Percentiles rank a stretch among this genome's conserved stretches.
Conservation (phyloP, 2,113 vertebrate genomes). For the Strix aluco region DNA sequence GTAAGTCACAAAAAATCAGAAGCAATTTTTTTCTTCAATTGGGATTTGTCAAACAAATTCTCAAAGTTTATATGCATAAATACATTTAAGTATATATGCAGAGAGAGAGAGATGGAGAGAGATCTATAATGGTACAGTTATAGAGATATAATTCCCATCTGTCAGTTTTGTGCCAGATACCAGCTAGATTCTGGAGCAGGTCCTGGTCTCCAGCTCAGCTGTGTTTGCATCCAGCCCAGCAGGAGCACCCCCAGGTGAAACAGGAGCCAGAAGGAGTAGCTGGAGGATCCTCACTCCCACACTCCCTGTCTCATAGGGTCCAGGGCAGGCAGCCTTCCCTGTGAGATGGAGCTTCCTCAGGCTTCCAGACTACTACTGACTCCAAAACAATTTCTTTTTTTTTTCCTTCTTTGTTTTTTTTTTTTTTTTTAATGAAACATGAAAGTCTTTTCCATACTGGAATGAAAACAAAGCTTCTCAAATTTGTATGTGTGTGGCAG, state of each 20-base stretch:
- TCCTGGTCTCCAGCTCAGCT: background rate
- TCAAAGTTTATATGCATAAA: background rate
- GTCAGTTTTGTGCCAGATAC: background rate
- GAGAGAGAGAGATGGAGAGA: background rate
- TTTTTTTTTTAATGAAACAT: background rate
- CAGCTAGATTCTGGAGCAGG: background rate
- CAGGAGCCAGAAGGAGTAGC: background rate
- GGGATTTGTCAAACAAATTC: background rate
- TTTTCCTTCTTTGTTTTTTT: background rate
- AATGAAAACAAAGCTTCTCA: conserved; percentile 36
- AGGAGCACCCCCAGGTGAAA: background rate
- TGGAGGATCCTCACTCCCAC: background rate
- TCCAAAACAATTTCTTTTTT: background rate
- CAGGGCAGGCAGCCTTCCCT: background rate
- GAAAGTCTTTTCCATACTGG: background rate
- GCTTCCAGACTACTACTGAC: background rate
- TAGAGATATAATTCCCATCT: background rate
- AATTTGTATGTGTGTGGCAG: conserved; percentile 3
- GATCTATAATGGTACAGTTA: background rate
- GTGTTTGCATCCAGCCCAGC: background rate
- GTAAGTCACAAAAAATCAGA: background rate
- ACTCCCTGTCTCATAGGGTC: background rate
- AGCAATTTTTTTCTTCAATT: background rate
- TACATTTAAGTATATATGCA: background rate
- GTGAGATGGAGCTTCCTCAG: background rate